Base-by-base conservation (phyloP, 1,140 invertebrate species). In the Drosophila jambulina region DNA sequence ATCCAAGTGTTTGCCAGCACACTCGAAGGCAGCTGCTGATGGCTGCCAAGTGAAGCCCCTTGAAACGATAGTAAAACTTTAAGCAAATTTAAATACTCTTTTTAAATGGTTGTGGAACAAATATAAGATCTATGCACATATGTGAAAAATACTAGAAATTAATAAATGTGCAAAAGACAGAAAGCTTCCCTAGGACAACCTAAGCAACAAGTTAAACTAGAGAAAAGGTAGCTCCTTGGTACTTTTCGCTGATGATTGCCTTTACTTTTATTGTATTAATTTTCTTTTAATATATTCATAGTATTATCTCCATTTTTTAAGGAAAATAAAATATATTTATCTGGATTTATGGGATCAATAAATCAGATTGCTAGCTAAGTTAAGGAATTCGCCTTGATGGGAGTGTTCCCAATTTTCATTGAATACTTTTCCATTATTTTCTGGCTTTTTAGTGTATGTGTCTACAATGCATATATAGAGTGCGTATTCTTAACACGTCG, bases 21-120 rank as follows among this genome's bases (percentile, higher is more conserved):
- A 68, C 38, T 69, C 19, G 17, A 36, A 51, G 46, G 40, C 68
- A 71, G 69, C 65, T 71, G 65, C 23, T 58, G 42, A 34, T 7
- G 13, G 12, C 17, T 56, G 32, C 63, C 29, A 68, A 10, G 38
- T 25, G 23, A 48, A 68, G 48, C 17, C 27, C 21, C 42, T 70
- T 21, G 9, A 38, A 54, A 29, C 3, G 19, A 12, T 1, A 17
- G 42, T 40, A 10, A 4, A 57, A 32, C 25, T 70, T 70, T 12
- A 58, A 70, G 42, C 0, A 40, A 40, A 34, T 70, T 13, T 3
- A 38, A 45, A 29, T 17, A 19, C n/a, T 29, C 29, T 19, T n/a
- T 46, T 13, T 1, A 43, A 42, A 9, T 1, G 1, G 8, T 42
- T 42, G n/a, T 1, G 2, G 19, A 21, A 45, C 13, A 3, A 10